Percentiles rank a stretch among this genome's conserved stretches.
phyloP scores from a whole-genome alignment of 2,113 vertebrate species.

The Meles meles region DNA sequence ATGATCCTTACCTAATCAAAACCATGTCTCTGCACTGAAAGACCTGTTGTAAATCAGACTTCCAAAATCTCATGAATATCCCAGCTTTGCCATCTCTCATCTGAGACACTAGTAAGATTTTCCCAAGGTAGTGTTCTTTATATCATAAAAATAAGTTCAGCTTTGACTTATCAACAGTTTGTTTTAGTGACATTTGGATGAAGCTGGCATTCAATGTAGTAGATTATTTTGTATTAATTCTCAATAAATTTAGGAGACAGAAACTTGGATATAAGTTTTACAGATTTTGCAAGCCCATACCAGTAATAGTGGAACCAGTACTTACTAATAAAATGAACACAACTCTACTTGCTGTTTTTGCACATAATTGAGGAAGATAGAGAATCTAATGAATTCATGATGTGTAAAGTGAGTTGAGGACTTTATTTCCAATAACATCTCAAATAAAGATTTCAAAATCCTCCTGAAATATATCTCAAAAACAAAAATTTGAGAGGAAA shows the following conservation, averaged over 20 bases:
- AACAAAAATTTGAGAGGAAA: background rate
- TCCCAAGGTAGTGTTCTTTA: background rate
- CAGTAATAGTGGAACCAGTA: background rate
- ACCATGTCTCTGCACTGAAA: background rate
- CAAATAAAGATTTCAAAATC: background rate
- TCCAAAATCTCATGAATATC: background rate
- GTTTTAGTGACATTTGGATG: background rate
- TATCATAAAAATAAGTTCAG: background rate
- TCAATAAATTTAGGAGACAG: background rate
- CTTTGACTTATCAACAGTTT: background rate
- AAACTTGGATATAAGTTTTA: background rate
- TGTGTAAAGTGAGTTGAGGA: background rate
- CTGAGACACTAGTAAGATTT: background rate
- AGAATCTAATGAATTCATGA: background rate
- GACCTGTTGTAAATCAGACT: background rate
- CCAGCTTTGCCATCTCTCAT: background rate
- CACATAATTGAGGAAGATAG: background rate
- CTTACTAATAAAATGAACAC: background rate
- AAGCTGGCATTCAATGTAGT: background rate
- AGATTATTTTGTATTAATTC: background rate
- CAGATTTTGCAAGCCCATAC: background rate
- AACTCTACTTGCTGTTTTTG: background rate
- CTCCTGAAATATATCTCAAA: background rate
- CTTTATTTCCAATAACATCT: background rate
- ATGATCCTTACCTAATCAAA: background rate